Evolutionary conservation across 2,113 vertebrate species (phyloP), one percentile per base, ranked within the genome.

Genomic region (Eulemur rufifrons): DNA sequence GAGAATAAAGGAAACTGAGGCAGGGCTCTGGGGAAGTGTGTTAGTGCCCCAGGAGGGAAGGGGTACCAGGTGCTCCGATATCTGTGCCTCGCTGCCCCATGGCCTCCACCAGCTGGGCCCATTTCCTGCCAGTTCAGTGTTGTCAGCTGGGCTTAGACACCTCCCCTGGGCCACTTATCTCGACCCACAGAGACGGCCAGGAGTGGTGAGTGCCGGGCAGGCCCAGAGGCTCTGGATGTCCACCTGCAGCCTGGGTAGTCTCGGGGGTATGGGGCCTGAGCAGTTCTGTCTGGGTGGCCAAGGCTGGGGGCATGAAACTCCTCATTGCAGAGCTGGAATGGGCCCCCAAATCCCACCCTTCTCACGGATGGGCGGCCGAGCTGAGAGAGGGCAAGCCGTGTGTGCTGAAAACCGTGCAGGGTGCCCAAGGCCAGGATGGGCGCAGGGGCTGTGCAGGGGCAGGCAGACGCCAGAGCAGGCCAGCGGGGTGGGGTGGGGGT

Each of bases 51-150:
- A 0, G 47, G 18, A 61, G 9, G 37, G 63, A 45, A 32, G 29
- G 63, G 10, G 39, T 42, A 37, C 8, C 17, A 37, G 25, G 61
- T 20, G 10, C 21, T 25, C 6, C 4, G 6, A 23, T n/a, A 6
- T 2, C 29, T 69, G 37, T 45, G 54, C 23, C 59, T 50, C 18
- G 56, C 32, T 23, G 69, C 27, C 37, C 39, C 17, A 0, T 0
- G 2, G 78, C 47, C 34, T 73, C 39, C 23, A 27, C 52, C 59
- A 27, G 18, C n/a, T 3, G 11, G 27, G 23, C 11, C n/a, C 32
- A 21, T 21, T 25, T 47, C 74, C 45, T 0, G 45, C 37, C 69
- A 25, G 1, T 2, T 25, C 56, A 69, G 13, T 20, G 3, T 8
- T 34, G 21, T 54, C 61, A 54, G 25, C n/a, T 61, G 39, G 73